phyloP scores from a whole-genome alignment of 2,888 invertebrate species.

The Lithophane leautieri region DNA sequence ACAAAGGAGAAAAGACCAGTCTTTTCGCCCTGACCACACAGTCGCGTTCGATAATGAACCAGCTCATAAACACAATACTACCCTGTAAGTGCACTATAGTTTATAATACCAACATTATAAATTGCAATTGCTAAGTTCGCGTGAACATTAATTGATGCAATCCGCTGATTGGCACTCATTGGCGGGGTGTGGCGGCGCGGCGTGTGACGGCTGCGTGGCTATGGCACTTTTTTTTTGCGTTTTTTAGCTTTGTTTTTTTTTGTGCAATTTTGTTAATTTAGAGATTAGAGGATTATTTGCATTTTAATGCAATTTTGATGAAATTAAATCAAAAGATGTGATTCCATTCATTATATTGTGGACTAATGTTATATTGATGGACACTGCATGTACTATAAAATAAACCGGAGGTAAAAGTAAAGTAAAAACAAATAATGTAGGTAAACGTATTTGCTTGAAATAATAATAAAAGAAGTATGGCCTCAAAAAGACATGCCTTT shows the following conservation, averaged over 20 bases:
- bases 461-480: background rate
- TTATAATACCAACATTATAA: slow-evolving; percentile 32
- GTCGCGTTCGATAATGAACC: background rate
- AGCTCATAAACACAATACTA: slow-evolving; percentile 11
- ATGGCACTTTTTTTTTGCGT: slow-evolving; percentile 12
- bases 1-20: background rate
- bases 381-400: background rate
- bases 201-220: slow-evolving; percentile 58
- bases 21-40: background rate
- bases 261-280: slow-evolving; percentile 29
- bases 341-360: background rate
- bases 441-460: background rate
- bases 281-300: slow-evolving; percentile 26
- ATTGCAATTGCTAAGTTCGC: slow-evolving; percentile 56
- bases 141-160: slow-evolving; percentile 74
- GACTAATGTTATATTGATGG: background rate
- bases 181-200: slow-evolving; percentile 48
- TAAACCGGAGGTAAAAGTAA: background rate
- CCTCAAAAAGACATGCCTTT: slow-evolving; percentile 10
- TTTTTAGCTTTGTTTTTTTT: slow-evolving; percentile 30
- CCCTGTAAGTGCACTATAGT: slow-evolving; percentile 17
- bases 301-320: slow-evolving; percentile 31
- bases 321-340: too few species aligned
- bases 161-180: slow-evolving; percentile 71
- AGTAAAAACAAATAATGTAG: background rate